Evolutionary conservation across 1,140 invertebrate genomes (phyloP), one percentile per base, ranked within the genome.

Genomic region (Monomorium pharaonis): DNA sequence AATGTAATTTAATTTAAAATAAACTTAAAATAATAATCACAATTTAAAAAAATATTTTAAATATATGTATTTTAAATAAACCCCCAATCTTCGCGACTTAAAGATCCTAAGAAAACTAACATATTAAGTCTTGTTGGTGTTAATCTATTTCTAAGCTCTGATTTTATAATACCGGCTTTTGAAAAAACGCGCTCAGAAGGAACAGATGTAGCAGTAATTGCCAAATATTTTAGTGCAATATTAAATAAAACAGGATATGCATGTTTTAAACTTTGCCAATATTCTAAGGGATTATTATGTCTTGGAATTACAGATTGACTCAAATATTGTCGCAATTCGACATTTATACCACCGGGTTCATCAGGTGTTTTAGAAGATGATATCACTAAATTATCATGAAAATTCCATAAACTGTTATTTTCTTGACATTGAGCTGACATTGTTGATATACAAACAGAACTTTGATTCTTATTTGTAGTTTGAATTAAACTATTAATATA

Each of bases 251-350:
- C 7, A 33, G 69, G 18, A 33, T 72, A 72, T 2, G 27, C 69
- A 33, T 33, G 16, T 72, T 72, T 49, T 54, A 72, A 33, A 33
- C 16, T 72, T 54, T 72, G 27, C 47, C 47, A 72, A n/a, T n/a
- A 16, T 7, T 72, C 5, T 21, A 54, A 21, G 3, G 27, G 27
- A 72, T 72, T 10, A 30, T 21, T 1, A 47, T 54, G 0, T 37
- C 70, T 30, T 24, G 49, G 10, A 54, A 37, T 74, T 16, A 72
- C 5, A 1, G 30, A 3, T 9, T 74, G 70, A 56, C 16, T 51
- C 21, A 74, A 56, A 54, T 74, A 56, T 54, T 74, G 70, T 37
- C 49, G 70, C n/a, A 74, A 56, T 9, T 74, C 70, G 3, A 74
- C 16, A 18, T 56, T 54, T 37, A 54, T 74, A 0, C 70, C 70